Base-by-base conservation (phyloP, 2,113 vertebrate genomes). In the Xenopus borealis region DNA sequence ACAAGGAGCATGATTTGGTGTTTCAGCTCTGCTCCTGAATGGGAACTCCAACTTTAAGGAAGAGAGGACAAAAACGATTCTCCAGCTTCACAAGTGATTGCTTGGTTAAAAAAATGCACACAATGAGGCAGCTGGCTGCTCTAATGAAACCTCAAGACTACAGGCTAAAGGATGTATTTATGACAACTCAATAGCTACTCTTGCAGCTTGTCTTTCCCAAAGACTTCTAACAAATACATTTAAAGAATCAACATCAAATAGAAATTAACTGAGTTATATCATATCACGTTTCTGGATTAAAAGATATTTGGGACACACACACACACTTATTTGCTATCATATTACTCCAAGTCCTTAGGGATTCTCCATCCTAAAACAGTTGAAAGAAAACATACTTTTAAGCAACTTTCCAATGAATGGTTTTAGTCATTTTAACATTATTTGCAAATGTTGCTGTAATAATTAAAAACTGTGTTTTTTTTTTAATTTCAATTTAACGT, bases 121-220 rank as follows among this genome's bases (percentile, higher is more conserved):
- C 89, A 90, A 89, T 91, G 88, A 90, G 82, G 86, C 88, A 90
- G 89, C 87, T 89, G 88, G 85, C 83, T 82, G 81, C 82, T 89
- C 88, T 89, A 89, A 90, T 89, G 87, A 87, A 92, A 91, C 86
- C 86, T 84, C 84, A 88, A 83, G 85, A 81, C 82, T 62, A 81
- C 86, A 87, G 82, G 78, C 85, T 86, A 85, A 71, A 84, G 83
- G 87, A 86, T 85, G 80, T 80, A 82, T 89, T 88, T 86, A 80
- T 86, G 86, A 89, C 84, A 82, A 82, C 81, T 80, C 81, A 70
- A 87, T 89, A 90, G 85, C 84, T 83, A 82, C 81, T 84, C 85
- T 89, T 89, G 81, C 85, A 86, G 86, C 84, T 84, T 85, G 78
- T 81, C 82, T 81, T 78, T 90, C 86, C 84, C 85, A 82, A 63